Evolutionary conservation across 2,797 vertebrate species (phyloP).

Genomic region (Leptoclinus maculatus): DNA sequence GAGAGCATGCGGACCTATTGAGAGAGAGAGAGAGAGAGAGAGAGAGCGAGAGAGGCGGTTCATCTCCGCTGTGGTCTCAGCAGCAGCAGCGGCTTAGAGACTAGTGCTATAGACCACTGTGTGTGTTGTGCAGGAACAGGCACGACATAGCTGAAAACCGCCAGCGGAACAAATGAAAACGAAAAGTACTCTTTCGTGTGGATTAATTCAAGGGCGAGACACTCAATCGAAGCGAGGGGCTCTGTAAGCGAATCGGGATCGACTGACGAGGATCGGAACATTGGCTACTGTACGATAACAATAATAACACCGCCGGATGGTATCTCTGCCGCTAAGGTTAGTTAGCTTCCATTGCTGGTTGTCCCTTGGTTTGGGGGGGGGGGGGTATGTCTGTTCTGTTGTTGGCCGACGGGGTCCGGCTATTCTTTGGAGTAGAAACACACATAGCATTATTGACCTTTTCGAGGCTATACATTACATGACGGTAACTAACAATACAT

Average conservation of each 20-base stretch:
- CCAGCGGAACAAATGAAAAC: conserved; percentile 73
- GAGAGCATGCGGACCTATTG: conserved; percentile 71
- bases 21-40: conserved; percentile 68
- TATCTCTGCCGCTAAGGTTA: conserved; percentile 76
- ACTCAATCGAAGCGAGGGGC: conserved; percentile 41
- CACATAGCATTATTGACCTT: conserved; percentile 65
- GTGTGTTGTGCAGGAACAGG: conserved; percentile 63
- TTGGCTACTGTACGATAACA: conserved; percentile 41
- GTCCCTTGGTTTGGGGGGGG: conserved; percentile 38
- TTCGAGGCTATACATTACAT: conserved; percentile 46
- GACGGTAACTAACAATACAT: not conserved
- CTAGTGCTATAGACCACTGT: conserved; percentile 66
- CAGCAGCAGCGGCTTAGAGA: conserved; percentile 65
- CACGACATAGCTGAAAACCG: conserved; percentile 63
- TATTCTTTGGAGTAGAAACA: conserved; percentile 75
- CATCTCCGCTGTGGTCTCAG: conserved; percentile 69
- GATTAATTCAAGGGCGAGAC: conserved; percentile 74
- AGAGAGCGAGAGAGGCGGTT: conserved; percentile 75
- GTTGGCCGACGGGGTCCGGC: conserved; percentile 72
- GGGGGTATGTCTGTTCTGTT: conserved; percentile 62
- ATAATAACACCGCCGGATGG: conserved; percentile 63
- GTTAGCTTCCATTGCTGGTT: conserved; percentile 77
- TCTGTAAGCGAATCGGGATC: conserved; percentile 33
- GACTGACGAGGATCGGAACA: conserved; percentile 57
- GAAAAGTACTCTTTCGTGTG: conserved; percentile 72